phyloP scores from a whole-genome alignment of 2,113 vertebrate genomes.

The Mystacornis crossleyi region DNA sequence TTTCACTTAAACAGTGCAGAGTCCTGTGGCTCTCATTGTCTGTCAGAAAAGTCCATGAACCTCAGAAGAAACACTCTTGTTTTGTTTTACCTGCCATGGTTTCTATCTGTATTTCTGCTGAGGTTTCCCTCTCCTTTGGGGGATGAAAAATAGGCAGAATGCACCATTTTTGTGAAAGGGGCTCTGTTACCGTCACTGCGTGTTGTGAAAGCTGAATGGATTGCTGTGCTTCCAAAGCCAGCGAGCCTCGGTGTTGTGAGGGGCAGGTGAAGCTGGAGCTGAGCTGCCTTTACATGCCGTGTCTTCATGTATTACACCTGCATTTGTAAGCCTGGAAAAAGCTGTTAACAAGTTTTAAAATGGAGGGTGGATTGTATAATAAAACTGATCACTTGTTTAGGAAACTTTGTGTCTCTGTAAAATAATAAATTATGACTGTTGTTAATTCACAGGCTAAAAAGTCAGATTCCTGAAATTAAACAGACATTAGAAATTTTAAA shows the following conservation, averaged over 20 bases:
- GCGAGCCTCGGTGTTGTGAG: fast-evolving
- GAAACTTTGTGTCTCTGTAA: conserved; percentile 17
- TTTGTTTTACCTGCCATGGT: background rate
- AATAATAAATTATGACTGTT: conserved; percentile 63
- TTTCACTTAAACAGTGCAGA: background rate
- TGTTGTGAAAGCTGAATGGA: background rate
- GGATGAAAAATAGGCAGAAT: background rate
- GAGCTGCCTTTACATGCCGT: background rate
- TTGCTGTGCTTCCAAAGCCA: background rate
- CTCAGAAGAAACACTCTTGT: background rate
- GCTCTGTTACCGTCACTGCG: fast-evolving
- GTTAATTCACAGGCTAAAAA: conserved; percentile 88
- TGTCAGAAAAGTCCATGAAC: background rate
- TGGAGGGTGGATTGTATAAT: background rate
- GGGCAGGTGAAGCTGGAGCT: background rate
- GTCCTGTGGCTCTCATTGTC: background rate
- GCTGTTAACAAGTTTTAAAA: background rate
- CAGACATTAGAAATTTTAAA: conserved; percentile 97
- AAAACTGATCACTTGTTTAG: conserved; percentile 27
- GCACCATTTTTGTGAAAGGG: background rate
- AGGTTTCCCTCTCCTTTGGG: background rate
- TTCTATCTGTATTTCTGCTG: background rate
- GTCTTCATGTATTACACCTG: background rate
- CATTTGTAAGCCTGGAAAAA: background rate
- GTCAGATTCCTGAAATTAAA: conserved; percentile 98